Percentiles rank a stretch among this genome's conserved stretches.
phyloP scores from a whole-genome alignment of 2,888 invertebrate genomes.

The Notodonta dromedarius region DNA sequence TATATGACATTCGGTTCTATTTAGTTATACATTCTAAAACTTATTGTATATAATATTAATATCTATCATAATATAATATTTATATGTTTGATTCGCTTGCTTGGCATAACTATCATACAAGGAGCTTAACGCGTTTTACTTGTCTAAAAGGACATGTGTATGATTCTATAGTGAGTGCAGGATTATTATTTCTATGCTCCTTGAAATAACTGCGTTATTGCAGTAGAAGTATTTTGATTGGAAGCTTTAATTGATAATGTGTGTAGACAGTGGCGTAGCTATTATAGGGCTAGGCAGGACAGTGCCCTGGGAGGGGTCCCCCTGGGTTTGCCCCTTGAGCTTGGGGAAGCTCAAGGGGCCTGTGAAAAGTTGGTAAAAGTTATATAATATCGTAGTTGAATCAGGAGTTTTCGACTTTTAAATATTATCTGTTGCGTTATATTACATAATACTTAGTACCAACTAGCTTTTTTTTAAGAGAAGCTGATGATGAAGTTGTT shows the following conservation, averaged over 20 bases:
- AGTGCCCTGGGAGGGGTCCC: too few relatives aligned
- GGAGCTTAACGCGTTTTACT: neutral
- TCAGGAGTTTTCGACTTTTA: too few relatives aligned
- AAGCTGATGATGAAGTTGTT: too few relatives aligned
- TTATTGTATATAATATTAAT: conserved; percentile 24
- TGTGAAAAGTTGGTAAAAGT: too few relatives aligned
- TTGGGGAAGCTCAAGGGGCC: too few relatives aligned
- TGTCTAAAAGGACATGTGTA: neutral
- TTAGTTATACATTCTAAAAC: conserved; percentile 32
- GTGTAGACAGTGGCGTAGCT: conserved; percentile 1
- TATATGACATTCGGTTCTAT: conserved; percentile 41
- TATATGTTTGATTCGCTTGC: neutral
- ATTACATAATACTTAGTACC: too few relatives aligned
- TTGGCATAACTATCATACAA: neutral
- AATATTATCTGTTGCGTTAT: too few relatives aligned
- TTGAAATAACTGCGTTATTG: neutral
- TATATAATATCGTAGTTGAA: too few relatives aligned
- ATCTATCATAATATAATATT: conserved; percentile 17
- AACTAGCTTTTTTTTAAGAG: too few relatives aligned
- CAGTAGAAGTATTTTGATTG: conserved; percentile 15
- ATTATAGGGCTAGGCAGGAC: too few relatives aligned
- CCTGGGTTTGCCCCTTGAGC: too few relatives aligned
- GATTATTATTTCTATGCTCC: neutral
- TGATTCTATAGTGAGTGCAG: neutral
- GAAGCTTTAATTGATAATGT: conserved; percentile 30